phyloP scores from a whole-genome alignment of 2,888 invertebrate genomes.

The Nowickia ferox region DNA sequence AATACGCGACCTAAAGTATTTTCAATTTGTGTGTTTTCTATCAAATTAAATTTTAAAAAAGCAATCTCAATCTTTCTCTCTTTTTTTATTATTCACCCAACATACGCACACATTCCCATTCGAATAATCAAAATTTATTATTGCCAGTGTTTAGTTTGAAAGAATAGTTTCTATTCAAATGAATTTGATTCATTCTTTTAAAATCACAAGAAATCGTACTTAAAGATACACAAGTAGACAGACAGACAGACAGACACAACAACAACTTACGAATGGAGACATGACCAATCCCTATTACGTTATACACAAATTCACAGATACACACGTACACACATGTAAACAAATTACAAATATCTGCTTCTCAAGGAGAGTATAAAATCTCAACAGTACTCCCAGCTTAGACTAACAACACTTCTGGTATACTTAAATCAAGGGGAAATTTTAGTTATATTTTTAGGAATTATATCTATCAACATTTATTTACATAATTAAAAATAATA shows the following conservation, averaged over 20 bases:
- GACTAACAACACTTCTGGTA: constrained; percentile 1
- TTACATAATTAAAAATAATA: neutral
- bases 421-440: constrained; percentile 1
- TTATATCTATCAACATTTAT: too few species aligned
- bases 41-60: constrained; percentile 6
- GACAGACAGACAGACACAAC: constrained; percentile 15
- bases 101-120: constrained; percentile 22
- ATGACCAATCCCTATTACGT: constrained; percentile 66
- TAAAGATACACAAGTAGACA: neutral
- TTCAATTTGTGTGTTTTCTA: constrained; percentile 47
- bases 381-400: constrained; percentile 16
- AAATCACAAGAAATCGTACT: constrained; percentile 41
- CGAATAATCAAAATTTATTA: constrained; percentile 61
- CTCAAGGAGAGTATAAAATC: constrained; percentile 27
- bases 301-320: constrained; percentile 55
- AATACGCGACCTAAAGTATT: constrained; percentile 47
- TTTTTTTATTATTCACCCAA: constrained; percentile 44
- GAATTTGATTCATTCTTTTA: constrained; percentile 63
- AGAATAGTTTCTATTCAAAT: constrained; percentile 62
- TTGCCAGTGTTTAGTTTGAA: constrained; percentile 52
- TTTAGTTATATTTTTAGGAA: neutral
- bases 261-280: constrained; percentile 52
- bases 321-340: constrained; percentile 41
- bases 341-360: constrained; percentile 41
- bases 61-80: neutral